These are phyloP conservation scores for Trypoxylus dichotomus DNA, from an alignment of 1,140 invertebrate species.

Conservation along the genomic window DNA sequence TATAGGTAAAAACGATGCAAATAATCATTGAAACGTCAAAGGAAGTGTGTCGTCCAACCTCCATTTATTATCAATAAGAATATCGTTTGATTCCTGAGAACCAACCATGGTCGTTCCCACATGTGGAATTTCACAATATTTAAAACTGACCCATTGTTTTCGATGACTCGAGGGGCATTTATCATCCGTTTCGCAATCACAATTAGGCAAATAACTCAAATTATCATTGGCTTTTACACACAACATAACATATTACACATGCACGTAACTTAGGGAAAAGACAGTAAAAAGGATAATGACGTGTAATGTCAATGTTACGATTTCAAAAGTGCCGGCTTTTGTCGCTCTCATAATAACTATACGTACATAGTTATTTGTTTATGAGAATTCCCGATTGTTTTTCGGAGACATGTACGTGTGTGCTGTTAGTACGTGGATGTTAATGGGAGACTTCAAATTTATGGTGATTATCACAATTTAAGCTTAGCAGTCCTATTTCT, in stretches of 20 bases:
- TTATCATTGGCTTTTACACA: background rate
- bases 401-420: background rate
- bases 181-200: conserved; percentile 9
- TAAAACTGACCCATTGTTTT: conserved; percentile 22
- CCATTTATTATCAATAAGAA: conserved; percentile 12
- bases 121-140: background rate
- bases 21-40: background rate
- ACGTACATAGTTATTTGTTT: background rate
- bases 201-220: conserved; percentile 23
- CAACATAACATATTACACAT: background rate
- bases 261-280: background rate
- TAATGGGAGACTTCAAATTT: background rate
- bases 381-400: background rate
- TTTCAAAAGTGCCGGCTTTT: background rate
- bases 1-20: background rate
- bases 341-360: background rate
- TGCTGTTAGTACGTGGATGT: background rate
- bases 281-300: background rate
- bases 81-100: conserved; percentile 36
- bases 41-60: conserved; percentile 5
- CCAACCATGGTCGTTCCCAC: conserved; percentile 38
- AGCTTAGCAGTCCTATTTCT: background rate
- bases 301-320: conserved; percentile 14
- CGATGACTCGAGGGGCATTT: background rate
- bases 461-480: background rate